Evolutionary conservation across 2,113 vertebrate species (phyloP).

Genomic region (Ranitomeya variabilis): DNA sequence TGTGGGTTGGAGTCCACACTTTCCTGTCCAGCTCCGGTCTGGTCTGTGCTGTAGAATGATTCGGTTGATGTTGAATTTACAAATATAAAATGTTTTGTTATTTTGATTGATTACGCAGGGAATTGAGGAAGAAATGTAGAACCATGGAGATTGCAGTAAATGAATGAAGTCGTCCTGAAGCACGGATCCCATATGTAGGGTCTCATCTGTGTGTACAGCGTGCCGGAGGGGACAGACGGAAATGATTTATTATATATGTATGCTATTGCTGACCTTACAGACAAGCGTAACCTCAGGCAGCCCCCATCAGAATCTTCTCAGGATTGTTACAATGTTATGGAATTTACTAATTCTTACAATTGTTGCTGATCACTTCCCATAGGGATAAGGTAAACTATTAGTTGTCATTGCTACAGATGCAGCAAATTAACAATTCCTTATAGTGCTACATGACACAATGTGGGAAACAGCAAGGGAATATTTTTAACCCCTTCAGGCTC

Average conservation of each 20-base stretch:
- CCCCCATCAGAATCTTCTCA: neutral
- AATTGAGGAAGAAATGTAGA: constrained; percentile 9
- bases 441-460: no score
- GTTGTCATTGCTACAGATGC: neutral
- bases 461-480: no score
- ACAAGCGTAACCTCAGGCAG: neutral
- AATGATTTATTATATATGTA: neutral
- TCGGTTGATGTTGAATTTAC: neutral
- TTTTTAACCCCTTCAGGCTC: no score
- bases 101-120: constrained; percentile 30
- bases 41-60: neutral
- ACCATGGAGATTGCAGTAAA: neutral
- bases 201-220: constrained; percentile 2
- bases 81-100: neutral
- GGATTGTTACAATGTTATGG: neutral
- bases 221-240: constrained; percentile 1
- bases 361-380: neutral
- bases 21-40: neutral
- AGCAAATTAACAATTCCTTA: no score
- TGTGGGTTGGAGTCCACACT: no score
- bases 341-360: neutral
- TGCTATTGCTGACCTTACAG: neutral
- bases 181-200: neutral
- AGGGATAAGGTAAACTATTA: neutral
- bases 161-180: constrained; percentile 9